Evolutionary conservation across 2,888 invertebrate species (phyloP), one percentile per base, ranked within the genome.

Genomic region (Scaeva pyrastri): DNA sequence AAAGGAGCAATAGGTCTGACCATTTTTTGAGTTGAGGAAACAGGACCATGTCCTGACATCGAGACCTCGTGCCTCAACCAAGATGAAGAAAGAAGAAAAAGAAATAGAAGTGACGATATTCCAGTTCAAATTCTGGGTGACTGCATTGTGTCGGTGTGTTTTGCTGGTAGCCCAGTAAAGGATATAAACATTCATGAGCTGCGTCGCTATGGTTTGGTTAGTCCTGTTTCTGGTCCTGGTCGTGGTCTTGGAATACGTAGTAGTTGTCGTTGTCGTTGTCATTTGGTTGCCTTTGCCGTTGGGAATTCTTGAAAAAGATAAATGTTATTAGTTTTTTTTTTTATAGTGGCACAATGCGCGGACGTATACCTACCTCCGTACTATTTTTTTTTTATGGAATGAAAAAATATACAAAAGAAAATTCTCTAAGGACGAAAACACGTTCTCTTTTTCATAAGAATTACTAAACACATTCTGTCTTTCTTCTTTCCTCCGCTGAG

Each of bases 131-230:
- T 78, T 78, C 83, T 74, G 64, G 74, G 62, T 71, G 83, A 74
- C 83, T 78, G 62, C 78, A 84, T 70, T 74, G 41, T 74, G n/a
- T n/a, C n/a, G n/a, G n/a, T n/a, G n/a, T n/a, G n/a, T n/a, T n/a
- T n/a, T n/a, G 55, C 55, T 26, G 43, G 21, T 36, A 16, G 43
- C 55, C 19, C 48, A 56, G 62, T 64, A 23, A 78, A 71, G 64
- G 45, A 77, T 71, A 84, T 84, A 73, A 84, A 56, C 78, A 84
- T 78, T 84, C 83, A 78, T 84, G 78, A 74, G 78, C 73, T 52
- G 39, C 48, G 26, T 76, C 58, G 21, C 52, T 56, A 56, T 23
- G 68, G 14, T 11, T 45, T 43, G 45, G 43, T 31, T 31, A 8
- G 31, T 31, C 8, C n/a, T n/a, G n/a, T n/a, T n/a, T n/a, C n/a